A percentile compares a stretch with the other conserved stretches of the same genome.
These are phyloP conservation scores for Misgurnus mizolepis DNA, from an alignment of 2,113 vertebrate species.

Conservation along the genomic window DNA sequence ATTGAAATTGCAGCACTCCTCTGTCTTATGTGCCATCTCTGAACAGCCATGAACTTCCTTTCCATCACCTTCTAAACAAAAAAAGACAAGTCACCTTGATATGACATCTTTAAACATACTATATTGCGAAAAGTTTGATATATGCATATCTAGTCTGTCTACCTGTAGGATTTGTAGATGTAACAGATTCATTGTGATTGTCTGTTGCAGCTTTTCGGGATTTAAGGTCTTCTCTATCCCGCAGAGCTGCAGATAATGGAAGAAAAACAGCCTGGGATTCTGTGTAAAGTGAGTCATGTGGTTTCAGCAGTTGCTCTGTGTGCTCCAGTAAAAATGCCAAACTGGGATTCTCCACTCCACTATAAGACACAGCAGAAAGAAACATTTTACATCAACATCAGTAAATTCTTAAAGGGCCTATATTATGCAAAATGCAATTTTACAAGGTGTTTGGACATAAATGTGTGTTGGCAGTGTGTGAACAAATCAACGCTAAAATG, in stretches of 20 bases:
- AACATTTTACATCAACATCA: too few species aligned
- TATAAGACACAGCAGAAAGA: conserved; percentile 17
- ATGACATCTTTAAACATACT: background rate
- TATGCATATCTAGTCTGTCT: background rate
- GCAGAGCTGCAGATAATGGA: background rate
- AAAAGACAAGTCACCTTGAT: background rate
- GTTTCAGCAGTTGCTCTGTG: conserved; percentile 41
- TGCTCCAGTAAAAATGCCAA: conserved; percentile 59
- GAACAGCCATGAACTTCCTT: background rate
- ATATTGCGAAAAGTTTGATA: too few species aligned
- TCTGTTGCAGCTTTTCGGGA: background rate
- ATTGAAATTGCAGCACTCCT: conserved; percentile 3
- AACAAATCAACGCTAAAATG: too few species aligned
- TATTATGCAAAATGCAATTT: too few species aligned
- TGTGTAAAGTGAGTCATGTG: background rate
- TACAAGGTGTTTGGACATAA: too few species aligned
- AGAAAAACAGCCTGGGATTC: background rate
- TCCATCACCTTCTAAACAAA: conserved; percentile 12
- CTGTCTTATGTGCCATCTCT: conserved; percentile 3
- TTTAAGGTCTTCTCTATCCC: background rate
- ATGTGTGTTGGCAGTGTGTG: too few species aligned
- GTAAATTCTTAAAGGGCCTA: too few species aligned
- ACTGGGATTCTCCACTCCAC: conserved; percentile 54
- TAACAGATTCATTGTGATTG: background rate
- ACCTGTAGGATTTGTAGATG: conserved; percentile 3